Conservation (phyloP, 1,140 invertebrate species). For the Pseudomyrmex cubaensis region DNA sequence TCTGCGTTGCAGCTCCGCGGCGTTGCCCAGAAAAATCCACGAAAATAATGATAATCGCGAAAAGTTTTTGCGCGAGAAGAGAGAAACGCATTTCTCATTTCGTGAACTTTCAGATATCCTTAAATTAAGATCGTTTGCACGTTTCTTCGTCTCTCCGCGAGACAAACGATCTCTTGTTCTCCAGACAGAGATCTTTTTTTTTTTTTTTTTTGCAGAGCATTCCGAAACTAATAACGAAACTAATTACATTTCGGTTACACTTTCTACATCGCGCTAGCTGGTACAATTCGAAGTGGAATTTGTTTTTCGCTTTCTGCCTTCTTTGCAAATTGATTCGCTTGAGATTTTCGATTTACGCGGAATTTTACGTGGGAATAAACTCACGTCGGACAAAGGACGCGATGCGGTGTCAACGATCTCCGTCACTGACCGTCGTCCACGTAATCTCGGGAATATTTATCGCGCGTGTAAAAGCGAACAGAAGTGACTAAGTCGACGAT, state of each 20-base stretch:
- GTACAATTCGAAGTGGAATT: conserved; percentile 20
- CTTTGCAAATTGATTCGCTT: background rate
- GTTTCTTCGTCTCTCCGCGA: too few species aligned
- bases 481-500: background rate
- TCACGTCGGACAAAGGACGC: background rate
- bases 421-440: background rate
- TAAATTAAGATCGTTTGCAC: too few species aligned
- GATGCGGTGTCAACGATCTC: background rate
- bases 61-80: too few species aligned
- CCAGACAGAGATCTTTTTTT: background rate
- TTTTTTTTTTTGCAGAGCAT: background rate
- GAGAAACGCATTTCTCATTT: too few species aligned
- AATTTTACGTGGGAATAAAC: background rate
- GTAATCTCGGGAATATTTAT: conserved; percentile 24
- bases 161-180: background rate
- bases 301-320: conserved; percentile 44
- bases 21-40: too few species aligned
- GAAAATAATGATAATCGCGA: too few species aligned
- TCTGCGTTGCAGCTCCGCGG: too few species aligned
- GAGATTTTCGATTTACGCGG: background rate
- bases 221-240: background rate
- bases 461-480: background rate
- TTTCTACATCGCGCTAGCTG: conserved; percentile 32
- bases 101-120: too few species aligned
- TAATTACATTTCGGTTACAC: conserved; percentile 45